Evolutionary conservation across 2,113 vertebrate species (phyloP), one percentile per base, ranked within the genome.

Genomic region (Cephalopterus ornatus): DNA sequence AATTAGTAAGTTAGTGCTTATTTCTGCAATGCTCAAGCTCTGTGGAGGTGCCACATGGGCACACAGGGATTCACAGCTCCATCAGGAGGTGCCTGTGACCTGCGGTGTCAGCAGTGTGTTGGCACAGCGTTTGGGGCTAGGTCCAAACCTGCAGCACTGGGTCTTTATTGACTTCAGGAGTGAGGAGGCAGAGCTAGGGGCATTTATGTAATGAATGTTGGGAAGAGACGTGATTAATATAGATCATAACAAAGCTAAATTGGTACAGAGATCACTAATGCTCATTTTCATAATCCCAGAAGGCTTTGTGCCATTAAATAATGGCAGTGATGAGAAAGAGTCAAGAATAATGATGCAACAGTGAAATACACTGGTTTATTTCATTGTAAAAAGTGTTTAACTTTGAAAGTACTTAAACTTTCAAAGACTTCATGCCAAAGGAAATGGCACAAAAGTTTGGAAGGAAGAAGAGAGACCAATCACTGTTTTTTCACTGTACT

Each of bases 71-170:
- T 72, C 46, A 18, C 32, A 14, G 2, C 15, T 79, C 22, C 41
- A 2, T 3, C 5, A 4, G 65, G 39, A 17, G 37, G 13, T 11
- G 14, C 15, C 24, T 9, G 1, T 6, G 19, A 16, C 23, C 42
- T 2, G 1, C 0, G 0, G 18, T 12, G 8, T 4, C 12, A 41
- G 35, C 14, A 46, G n/a, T 0, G 0, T 30, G 32, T 35, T 74
- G 68, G 39, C 52, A 7, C 6, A 1, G 37, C 0, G 0, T 35
- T 19, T 30, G 19, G 3, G 17, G 28, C 6, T 47, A 47, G 39
- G 35, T 37, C 71, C 72, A 49, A 62, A n/a, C n/a, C 62, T 70
- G 81, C 27, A 18, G 18, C 37, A 11, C 13, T 3, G 10, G 16
- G n/a, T 33, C 78, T 42, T 50, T 44, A 19, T 23, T 30, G 78